Base-by-base conservation (phyloP, 1,140 invertebrate species). In the Drosophila bocqueti region DNA sequence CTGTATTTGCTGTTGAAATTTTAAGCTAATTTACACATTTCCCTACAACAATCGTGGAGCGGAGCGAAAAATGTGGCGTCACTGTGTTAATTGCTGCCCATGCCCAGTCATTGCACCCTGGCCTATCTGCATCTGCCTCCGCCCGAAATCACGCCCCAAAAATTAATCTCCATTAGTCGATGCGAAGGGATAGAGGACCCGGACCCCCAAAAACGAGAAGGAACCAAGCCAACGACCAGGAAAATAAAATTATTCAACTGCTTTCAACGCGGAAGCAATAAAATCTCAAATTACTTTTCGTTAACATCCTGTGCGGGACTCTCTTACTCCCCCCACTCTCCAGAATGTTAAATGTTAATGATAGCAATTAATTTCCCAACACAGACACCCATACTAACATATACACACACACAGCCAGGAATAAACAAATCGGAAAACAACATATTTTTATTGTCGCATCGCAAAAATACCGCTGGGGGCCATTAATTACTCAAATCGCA, bases 281-380 rank as follows among this genome's bases (percentile, higher is more conserved):
- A 90, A 90, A 90, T 85, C 79, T 84, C 81, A 90, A 90, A 90
- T 90, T 90, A 89, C 81, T 85, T 85, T 90, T 90, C 79, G 85
- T 84, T 85, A 65, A 90, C 85, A 89, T 89, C 85, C 84, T 84
- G 84, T 77, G 64, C 31, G 49, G 71, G 52, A 64, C 46, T 38
- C 47, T 45, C 43, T 38, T 38, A 36, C 47, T 46, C 31, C 40
- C 40, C 11, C 49, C 47, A n/a, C 16, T 40, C 43, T 47, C 69
- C 11, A 16, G 60, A 64, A 47, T 64, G 18, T 66, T 73, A 49
- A 59, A 74, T 81, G 71, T 81, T 90, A 90, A 90, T 90, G 85
- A 90, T 63, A 72, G 85, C 85, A 90, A 90, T 90, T 90, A 90
- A 90, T 90, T 90, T 54, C 63, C 47, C 66, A 58, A 16, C 34